phyloP scores from a whole-genome alignment of 2,113 vertebrate species.

The Crotalus tigris region DNA sequence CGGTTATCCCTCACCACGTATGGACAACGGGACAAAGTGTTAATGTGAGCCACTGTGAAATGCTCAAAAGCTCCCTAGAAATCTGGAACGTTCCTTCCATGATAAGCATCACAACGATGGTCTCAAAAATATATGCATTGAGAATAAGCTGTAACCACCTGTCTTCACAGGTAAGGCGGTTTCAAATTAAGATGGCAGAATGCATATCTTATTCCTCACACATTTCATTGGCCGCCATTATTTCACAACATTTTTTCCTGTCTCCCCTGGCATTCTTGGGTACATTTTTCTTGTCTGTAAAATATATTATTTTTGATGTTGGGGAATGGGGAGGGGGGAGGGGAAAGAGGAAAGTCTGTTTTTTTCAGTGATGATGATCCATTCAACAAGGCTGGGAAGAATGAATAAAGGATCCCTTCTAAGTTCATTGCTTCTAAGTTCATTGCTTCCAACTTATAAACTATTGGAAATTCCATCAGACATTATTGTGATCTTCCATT shows the following conservation, averaged over 20 bases:
- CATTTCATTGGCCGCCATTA: background rate
- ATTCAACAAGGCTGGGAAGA: background rate
- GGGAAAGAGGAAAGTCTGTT: background rate
- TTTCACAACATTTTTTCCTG: constrained; percentile 5
- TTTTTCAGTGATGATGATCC: background rate
- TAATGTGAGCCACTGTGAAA: background rate
- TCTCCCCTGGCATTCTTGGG: background rate
- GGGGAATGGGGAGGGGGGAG: background rate
- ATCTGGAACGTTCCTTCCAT: background rate
- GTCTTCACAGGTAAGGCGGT: background rate
- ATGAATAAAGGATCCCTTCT: background rate
- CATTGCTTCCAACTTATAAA: background rate
- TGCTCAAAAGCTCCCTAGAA: background rate
- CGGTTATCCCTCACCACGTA: background rate
- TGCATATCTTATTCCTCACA: constrained; percentile 7
- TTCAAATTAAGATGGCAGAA: background rate
- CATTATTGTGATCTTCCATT: background rate
- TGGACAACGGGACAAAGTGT: background rate
- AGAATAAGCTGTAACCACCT: constrained; percentile 12
- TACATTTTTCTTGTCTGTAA: background rate
- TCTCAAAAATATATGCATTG: background rate
- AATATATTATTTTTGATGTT: background rate
- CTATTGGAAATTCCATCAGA: background rate
- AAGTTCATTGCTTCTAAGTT: background rate
- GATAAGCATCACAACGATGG: no score